Evolutionary conservation across 2,888 invertebrate species (phyloP), one percentile per base, ranked within the genome.

Genomic region (Platyscelio sp.): DNA sequence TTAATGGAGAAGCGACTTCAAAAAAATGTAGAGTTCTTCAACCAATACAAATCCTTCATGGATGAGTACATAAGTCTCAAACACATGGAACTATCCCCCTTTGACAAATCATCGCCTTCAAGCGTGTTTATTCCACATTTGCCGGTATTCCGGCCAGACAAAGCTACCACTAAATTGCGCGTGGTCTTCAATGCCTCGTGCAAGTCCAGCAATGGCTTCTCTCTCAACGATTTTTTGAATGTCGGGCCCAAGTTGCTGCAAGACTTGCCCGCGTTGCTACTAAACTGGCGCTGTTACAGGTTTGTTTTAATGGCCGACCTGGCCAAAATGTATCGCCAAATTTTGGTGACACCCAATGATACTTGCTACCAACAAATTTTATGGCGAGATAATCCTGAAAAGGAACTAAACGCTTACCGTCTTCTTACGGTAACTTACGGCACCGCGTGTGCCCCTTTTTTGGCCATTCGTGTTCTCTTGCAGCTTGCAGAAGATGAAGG

Each of bases 301-400:
- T 87, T 13, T 20, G 86, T 77, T 5, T 49, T 74, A 1, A 76
- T 67, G 11, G 86, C 85, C 9, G 86, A 88, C 27, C 78, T 87
- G 4, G 56, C 43, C 11, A 84, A 86, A 54, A 87, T 86, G 84
- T 84, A 70, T 49, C 51, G 86, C 0, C 86, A 88, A 49, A 85
- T 88, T 11, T 4, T 43, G 2, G 82, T 86, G 2, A 56, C 76
- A 51, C 70, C 33, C 5, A 49, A 38, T n/a, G 86, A 87, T 33
- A 24, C 51, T n/a, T 22, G 60, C n/a, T 85, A 76, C 40, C 87
- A 86, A 49, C 67, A 71, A 18, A 85, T 85, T 9, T 27, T 85
- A 3, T 87, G 83, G 83, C 58, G 79, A 26, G 7, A 22, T 0
- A 61, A 60, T 26, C 80, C 61, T 7, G 46, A 83, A 0, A 13